phyloP scores from a whole-genome alignment of 2,797 vertebrate genomes.

The Ataeniobius toweri region DNA sequence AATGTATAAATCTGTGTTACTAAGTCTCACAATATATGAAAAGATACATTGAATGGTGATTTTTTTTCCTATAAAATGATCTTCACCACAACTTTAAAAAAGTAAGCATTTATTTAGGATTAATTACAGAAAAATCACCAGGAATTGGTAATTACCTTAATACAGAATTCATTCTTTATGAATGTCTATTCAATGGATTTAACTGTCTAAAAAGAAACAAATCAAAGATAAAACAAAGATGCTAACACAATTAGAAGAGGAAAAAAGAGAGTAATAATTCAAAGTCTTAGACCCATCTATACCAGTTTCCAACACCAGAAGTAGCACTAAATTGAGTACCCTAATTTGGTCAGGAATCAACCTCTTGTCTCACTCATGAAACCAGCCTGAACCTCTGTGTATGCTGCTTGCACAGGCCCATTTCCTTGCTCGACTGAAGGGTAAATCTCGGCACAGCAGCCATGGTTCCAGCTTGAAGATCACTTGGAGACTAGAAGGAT shows the following conservation, averaged over 20 bases:
- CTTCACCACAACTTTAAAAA: neutral
- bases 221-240: neutral
- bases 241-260: neutral
- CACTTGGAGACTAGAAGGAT: too few relatives aligned
- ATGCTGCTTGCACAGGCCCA: neutral
- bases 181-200: neutral
- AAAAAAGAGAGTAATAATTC: neutral
- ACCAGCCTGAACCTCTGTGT: neutral
- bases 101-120: neutral
- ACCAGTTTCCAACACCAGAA: neutral
- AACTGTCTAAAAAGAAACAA: neutral
- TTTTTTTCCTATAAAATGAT: too few relatives aligned
- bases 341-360: neutral
- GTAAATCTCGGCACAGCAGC: neutral
- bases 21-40: neutral
- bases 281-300: neutral
- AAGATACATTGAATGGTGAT: neutral
- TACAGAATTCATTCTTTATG: neutral
- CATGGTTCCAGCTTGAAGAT: too few relatives aligned
- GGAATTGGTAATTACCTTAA: neutral
- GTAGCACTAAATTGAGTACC: neutral
- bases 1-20: neutral
- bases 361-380: neutral
- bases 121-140: neutral
- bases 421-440: neutral